Base-by-base conservation (phyloP, 2,888 invertebrate species). In the Eupithecia pulchellata region DNA sequence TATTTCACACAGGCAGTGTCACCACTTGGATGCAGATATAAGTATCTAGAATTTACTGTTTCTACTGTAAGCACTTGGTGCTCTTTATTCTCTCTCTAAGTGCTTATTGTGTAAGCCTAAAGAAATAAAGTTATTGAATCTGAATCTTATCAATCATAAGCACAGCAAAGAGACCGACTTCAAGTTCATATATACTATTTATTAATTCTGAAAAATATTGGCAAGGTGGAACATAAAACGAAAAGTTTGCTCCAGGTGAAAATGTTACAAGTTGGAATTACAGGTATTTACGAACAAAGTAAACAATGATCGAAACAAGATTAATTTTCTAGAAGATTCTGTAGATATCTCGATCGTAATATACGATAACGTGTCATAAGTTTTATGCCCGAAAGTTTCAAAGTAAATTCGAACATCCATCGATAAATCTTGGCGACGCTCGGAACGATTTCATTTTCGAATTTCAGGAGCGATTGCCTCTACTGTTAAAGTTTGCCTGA, bases 401-500 rank as follows among this genome's bases (percentile, higher is more conserved):
- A 93, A 93, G 93, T 92, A 93, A 93, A 93, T 93, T 92, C 89
- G 92, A 93, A 91, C 93, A 92, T 93, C 89, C 90, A 93, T 92
- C 94, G 91, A 94, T 94, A 94, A 94, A 93, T 94, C 94, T 94
- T 91, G 90, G 93, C 91, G 93, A 92, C 92, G 92, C 92, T 92
- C 88, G 86, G 89, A 91, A 92, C 93, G 93, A 93, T 93, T 94
- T 94, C 93, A 94, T 94, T 94, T 94, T 94, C 94, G 94, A 92
- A 93, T 93, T 93, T 93, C 94, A 92, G 93, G 91, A 94, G 88
- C 94, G 93, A 94, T 94, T 94, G 93, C 92, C 91, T 91, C 92
- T 89, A 92, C 92, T 93, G 94, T 94, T 93, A 93, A 94, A 94
- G 92, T 94, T 94, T 94, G 92, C 92, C 92, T 94, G 94, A 93